phyloP scores from a whole-genome alignment of 2,113 vertebrate genomes.

The Antechinus flavipes region DNA sequence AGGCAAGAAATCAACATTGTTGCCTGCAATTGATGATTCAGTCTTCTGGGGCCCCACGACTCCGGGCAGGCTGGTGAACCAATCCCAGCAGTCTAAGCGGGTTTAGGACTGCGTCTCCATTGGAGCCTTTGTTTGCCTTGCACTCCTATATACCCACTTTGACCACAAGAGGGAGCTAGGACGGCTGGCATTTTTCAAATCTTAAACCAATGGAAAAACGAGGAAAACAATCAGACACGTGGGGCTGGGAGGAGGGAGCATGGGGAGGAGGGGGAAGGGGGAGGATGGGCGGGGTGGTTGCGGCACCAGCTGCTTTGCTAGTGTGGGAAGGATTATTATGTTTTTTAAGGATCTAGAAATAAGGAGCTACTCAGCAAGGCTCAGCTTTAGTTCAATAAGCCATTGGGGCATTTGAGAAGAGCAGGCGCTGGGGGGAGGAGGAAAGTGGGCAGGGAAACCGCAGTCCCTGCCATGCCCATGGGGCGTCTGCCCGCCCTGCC shows the following conservation, averaged over 20 bases:
- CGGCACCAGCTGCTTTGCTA: slow-evolving; percentile 10
- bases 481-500: neutral
- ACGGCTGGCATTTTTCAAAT: slow-evolving; percentile 52
- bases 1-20: neutral
- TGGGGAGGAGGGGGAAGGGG: neutral
- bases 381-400: neutral
- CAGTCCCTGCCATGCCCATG: neutral
- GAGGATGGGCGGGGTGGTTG: neutral
- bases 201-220: neutral
- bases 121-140: neutral
- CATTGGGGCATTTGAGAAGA: neutral
- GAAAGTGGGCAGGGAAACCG: neutral
- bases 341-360: neutral
- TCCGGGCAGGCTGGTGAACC: neutral
- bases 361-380: slow-evolving; percentile 36
- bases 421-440: neutral
- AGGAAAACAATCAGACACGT: slow-evolving; percentile 61
- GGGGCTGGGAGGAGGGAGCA: slow-evolving; percentile 35
- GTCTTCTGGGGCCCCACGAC: neutral
- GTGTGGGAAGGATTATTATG: neutral
- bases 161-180: slow-evolving; percentile 74
- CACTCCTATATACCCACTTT: neutral
- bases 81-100: neutral
- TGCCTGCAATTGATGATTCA: neutral
- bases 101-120: neutral